These are phyloP conservation scores for Trachemys scripta DNA, from an alignment of 2,113 vertebrate species.

Conservation along the genomic window DNA sequence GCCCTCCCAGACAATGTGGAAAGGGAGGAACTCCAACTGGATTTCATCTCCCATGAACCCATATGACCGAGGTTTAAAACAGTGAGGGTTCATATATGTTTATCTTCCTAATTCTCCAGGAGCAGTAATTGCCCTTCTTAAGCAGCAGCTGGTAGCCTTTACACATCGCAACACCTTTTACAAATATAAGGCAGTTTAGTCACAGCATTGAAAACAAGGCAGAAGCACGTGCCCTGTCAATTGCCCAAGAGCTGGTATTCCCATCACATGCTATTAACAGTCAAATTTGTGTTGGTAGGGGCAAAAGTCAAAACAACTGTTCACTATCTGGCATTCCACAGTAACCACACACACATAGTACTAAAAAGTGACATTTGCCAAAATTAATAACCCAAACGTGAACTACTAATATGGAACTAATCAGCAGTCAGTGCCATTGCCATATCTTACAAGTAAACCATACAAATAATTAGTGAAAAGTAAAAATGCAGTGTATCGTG, in stretches of 20 bases:
- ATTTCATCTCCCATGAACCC: not conserved
- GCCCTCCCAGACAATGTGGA: not conserved
- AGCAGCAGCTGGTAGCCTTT: not conserved
- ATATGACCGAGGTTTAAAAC: not conserved
- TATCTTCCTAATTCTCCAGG: not conserved
- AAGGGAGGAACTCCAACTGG: not conserved
- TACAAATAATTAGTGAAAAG: constrained; percentile 58
- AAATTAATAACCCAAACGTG: constrained; percentile 66
- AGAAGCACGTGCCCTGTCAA: not conserved
- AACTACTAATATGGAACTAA: constrained; percentile 55
- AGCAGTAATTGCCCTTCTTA: not conserved
- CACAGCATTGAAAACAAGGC: not conserved
- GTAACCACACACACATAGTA: constrained; percentile 5
- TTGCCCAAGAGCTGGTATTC: not conserved
- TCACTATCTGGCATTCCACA: constrained; percentile 52
- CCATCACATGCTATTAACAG: constrained; percentile 40
- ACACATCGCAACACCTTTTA: not conserved
- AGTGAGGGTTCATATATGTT: not conserved
- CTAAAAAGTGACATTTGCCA: constrained; percentile 30
- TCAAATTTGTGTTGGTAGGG: constrained; percentile 45
- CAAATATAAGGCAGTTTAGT: not conserved
- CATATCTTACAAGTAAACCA: constrained; percentile 35
- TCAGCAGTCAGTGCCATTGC: constrained; percentile 64
- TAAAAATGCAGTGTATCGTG: not conserved
- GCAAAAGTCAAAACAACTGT: constrained; percentile 45